A percentile compares a stretch with the other conserved stretches of the same genome.
phyloP scores from a whole-genome alignment of 1,140 invertebrate species.

The Zaprionus kolodkinae region DNA sequence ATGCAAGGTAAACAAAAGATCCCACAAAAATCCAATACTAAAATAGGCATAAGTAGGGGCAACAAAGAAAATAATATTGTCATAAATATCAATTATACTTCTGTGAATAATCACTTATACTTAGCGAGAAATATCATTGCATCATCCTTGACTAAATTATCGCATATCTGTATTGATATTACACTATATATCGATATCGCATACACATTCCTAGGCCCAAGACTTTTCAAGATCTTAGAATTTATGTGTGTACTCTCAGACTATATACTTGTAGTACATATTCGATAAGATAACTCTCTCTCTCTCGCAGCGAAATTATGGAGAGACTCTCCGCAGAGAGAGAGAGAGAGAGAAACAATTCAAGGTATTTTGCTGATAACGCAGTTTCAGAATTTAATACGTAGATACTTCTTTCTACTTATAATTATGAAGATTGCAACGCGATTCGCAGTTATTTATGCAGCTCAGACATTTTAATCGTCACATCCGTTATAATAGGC shows the following conservation, averaged over 20 bases:
- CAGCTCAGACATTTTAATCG: neutral
- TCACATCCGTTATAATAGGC: neutral
- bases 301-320: neutral
- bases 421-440: neutral
- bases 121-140: neutral
- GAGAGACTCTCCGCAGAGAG: neutral
- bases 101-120: neutral
- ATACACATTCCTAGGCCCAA: neutral
- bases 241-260: neutral
- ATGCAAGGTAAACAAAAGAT: conserved; percentile 90
- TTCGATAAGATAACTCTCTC: conserved; percentile 2
- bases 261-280: neutral
- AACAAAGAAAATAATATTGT: no score
- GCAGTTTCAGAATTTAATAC: neutral
- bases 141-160: neutral
- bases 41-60: no score
- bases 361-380: conserved; percentile 12
- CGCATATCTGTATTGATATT: neutral
- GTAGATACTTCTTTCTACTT: neutral
- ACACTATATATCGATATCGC: neutral
- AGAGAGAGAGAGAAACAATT: conserved; percentile 4
- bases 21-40: no score
- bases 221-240: neutral
- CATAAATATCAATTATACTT: neutral
- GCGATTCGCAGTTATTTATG: neutral